Base-by-base conservation (phyloP, 1,140 invertebrate genomes). In the Arion vulgaris region DNA sequence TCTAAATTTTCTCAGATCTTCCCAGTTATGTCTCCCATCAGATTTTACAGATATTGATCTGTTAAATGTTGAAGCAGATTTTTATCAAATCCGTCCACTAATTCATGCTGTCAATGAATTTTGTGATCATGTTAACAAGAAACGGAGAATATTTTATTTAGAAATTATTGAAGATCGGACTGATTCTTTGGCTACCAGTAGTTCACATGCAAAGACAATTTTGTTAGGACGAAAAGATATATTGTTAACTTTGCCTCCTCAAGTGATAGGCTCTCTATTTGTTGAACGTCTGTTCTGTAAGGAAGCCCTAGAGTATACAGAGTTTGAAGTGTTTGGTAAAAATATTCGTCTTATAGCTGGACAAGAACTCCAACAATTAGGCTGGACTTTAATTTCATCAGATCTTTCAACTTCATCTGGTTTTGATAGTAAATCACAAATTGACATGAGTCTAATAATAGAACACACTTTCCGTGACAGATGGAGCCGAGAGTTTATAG, bases 11-110 rank as follows among this genome's bases (percentile, higher is more conserved):
- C 83, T 91, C 5, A 84, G 91, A 26, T 88, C 88, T 51, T 85
- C 85, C n/a, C 95, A 95, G 86, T 94, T 98, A 69, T 93, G 97
- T 72, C 94, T 98, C 88, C 96, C 97, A 1, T 94, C 95, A 1
- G 95, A 97, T 90, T 99, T 98, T 91, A 93, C 94, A 36, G 96
- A 98, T 89, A 91, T 97, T 69, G 97, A 98, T 89, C 93, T 98
- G 38, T 93, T 99, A 26, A 90, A 97, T 13, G 96, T 97, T 88
- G 98, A 99, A 92, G 97, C 97, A 0, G 94, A 95, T 87, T 98
- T 96, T 92, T 99, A 98, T 90, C 97, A 98, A 88, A 96, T 99
- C 82, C 94, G 95, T 81, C 95, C 92, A 11, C 84, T 93, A 51
- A 88, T 93, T 41, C 88, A 91, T 84, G 95, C 96, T 87, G 89